Percentiles rank a stretch among this genome's conserved stretches.
Conservation (phyloP, 2,797 vertebrate species). For the Ctenochaetus hawaiiensis region DNA sequence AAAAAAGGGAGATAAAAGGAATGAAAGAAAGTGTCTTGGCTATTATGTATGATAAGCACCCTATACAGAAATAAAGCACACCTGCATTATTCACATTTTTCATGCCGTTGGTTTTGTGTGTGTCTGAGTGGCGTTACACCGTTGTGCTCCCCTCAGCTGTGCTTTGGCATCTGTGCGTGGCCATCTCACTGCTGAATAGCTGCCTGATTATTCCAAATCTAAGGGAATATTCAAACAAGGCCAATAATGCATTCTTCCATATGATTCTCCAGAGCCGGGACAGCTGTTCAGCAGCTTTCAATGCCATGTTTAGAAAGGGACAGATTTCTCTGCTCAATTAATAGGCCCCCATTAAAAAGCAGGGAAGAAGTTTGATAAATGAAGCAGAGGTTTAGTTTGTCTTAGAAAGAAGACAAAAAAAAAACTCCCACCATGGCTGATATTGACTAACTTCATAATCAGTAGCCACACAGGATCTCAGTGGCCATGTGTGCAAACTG, state of each 20-base stretch:
- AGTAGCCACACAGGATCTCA: conserved; percentile 23
- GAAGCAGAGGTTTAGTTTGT: conserved; percentile 63
- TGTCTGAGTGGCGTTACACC: conserved; percentile 58
- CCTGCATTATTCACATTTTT: conserved; percentile 80
- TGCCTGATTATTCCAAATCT: conserved; percentile 86
- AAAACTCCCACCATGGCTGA: conserved; percentile 42
- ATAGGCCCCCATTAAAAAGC: conserved; percentile 77
- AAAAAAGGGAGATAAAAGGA: conserved; percentile 62
- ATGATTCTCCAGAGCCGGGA: conserved; percentile 84
- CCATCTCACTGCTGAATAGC: conserved; percentile 83
- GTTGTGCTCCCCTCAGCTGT: conserved; percentile 80
- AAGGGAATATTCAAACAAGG: conserved; percentile 86
- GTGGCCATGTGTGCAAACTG: conserved; percentile 18
- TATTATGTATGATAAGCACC: conserved; percentile 73
- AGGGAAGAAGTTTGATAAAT: conserved; percentile 71
- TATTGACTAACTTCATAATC: conserved; percentile 65
- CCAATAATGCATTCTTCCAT: conserved; percentile 84
- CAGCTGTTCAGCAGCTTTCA: conserved; percentile 84
- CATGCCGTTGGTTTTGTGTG: conserved; percentile 52
- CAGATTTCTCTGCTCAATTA: conserved; percentile 83
- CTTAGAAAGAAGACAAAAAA: conserved; percentile 32
- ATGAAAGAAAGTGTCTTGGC: conserved; percentile 61
- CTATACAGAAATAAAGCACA: conserved; percentile 68
- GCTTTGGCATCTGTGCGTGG: conserved; percentile 84
- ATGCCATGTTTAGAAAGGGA: conserved; percentile 77